phyloP scores from a whole-genome alignment of 2,888 invertebrate genomes.

The Acleris cristana region DNA sequence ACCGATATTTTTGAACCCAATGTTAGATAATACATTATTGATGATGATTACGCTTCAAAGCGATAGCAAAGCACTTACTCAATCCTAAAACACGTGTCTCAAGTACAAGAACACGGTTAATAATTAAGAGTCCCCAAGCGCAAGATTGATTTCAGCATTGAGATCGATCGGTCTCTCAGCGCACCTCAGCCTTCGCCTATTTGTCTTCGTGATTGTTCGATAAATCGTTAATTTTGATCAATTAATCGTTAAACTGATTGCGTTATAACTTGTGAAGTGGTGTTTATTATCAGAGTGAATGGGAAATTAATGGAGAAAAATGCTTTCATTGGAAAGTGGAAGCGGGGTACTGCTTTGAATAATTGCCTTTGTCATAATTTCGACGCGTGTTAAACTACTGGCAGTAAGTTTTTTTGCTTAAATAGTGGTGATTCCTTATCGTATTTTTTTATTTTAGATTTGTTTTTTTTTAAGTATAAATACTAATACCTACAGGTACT shows the following conservation, averaged over 20 bases:
- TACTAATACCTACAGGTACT: too few relatives aligned
- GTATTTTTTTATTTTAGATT: too few relatives aligned
- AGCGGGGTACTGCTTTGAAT: too few relatives aligned
- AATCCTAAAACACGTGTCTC: conserved; percentile 1
- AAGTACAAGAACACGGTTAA: background rate
- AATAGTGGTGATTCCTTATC: too few relatives aligned
- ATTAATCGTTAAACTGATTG: conserved; percentile 2
- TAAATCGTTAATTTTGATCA: conserved; percentile 1
- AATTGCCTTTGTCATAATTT: too few relatives aligned
- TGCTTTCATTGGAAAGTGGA: too few relatives aligned
- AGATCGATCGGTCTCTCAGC: conserved; percentile 4
- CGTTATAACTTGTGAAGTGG: conserved; percentile 1
- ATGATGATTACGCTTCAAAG: background rate
- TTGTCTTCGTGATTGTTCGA: conserved; percentile 10
- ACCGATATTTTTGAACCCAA: too few relatives aligned
- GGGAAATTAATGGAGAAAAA: background rate
- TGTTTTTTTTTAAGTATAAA: too few relatives aligned
- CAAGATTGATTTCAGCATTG: conserved; percentile 10
- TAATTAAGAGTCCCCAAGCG: conserved; percentile 13
- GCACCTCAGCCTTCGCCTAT: background rate
- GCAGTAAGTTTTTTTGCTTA: too few relatives aligned
- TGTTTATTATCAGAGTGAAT: background rate
- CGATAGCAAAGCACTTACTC: background rate
- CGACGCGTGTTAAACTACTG: too few relatives aligned
- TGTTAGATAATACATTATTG: too few relatives aligned